These are phyloP conservation scores for Actinemys pallida DNA, from an alignment of 2,113 vertebrate species.

Conservation along the genomic window DNA sequence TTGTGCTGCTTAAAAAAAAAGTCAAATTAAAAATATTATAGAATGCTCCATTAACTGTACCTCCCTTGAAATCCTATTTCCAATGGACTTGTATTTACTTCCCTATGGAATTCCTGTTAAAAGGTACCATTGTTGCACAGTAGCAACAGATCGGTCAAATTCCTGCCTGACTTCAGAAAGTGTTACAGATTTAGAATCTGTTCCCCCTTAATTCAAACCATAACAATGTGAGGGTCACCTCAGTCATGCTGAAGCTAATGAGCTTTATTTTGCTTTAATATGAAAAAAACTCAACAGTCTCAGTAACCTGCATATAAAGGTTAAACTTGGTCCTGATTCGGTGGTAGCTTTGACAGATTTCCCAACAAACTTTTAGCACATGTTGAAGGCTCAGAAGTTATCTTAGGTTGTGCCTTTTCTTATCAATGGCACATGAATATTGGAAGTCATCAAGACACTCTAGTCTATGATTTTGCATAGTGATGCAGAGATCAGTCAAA, in stretches of 20 bases:
- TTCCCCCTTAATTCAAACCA: neutral
- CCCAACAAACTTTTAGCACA: neutral
- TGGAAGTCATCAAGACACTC: neutral
- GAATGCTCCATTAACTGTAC: neutral
- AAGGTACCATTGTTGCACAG: neutral
- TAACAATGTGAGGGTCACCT: neutral
- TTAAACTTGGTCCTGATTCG: neutral
- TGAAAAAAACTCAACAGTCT: neutral
- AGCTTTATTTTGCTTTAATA: neutral
- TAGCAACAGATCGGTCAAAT: neutral
- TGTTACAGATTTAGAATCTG: neutral
- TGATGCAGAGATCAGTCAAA: neutral
- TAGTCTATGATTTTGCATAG: neutral
- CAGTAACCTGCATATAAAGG: neutral
- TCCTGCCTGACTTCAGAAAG: neutral
- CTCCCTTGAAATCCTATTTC: neutral
- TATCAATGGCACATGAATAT: neutral
- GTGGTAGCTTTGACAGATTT: neutral
- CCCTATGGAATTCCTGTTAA: neutral
- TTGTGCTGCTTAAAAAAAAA: neutral
- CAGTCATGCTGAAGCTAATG: neutral
- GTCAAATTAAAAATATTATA: constrained; percentile 6
- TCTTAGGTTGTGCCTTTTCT: neutral
- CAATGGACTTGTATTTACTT: neutral
- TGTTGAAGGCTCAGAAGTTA: neutral